Conservation (phyloP, 2,113 vertebrate species). For the Falcunculus frontatus region DNA sequence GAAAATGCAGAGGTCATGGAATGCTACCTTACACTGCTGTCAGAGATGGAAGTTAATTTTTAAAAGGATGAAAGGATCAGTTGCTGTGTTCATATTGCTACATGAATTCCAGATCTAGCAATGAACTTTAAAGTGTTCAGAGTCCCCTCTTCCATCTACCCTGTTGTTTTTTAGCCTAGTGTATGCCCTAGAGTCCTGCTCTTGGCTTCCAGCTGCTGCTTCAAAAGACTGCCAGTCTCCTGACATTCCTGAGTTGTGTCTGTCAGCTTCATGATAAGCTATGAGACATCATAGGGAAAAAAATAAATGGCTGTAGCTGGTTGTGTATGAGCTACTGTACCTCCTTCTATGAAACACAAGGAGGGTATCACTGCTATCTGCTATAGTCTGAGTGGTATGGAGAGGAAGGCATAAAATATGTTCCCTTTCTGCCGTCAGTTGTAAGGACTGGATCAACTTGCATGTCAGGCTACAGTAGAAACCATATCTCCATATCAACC, state of each 20-base stretch:
- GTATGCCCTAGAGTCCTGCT: not conserved
- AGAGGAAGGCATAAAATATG: not conserved
- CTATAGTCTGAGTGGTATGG: not conserved
- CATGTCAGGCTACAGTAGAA: not conserved
- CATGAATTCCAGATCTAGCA: not conserved
- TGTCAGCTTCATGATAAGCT: not conserved
- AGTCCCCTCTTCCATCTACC: not conserved
- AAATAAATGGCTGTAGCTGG: not conserved
- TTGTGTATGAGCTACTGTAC: not conserved
- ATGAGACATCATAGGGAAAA: rapidly evolving
- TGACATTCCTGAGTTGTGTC: not conserved
- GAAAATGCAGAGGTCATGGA: not conserved
- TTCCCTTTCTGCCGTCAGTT: not conserved
- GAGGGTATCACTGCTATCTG: not conserved
- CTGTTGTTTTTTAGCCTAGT: not conserved
- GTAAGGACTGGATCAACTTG: not conserved
- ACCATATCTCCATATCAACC: not conserved
- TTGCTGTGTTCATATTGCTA: not conserved
- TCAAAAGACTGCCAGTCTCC: not conserved
- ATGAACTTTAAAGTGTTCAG: not conserved
- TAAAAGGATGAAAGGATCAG: not conserved
- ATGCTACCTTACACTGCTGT: not conserved
- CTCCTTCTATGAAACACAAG: not conserved
- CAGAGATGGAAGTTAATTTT: not conserved
- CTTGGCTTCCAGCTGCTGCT: not conserved